Base-by-base conservation (phyloP, 2,797 vertebrate genomes). In the Erpetoichthys calabaricus region DNA sequence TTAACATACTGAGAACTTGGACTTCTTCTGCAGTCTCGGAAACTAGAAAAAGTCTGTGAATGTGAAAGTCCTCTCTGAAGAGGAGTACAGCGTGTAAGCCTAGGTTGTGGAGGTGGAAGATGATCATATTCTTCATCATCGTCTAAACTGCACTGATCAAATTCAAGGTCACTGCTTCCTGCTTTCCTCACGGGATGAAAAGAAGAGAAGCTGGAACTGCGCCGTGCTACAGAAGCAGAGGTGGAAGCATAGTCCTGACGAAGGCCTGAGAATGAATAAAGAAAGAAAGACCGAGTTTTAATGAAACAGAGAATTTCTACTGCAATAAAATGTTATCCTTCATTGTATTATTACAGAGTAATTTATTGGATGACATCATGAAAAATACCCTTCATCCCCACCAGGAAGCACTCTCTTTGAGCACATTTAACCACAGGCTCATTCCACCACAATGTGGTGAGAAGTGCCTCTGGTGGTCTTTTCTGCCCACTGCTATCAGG, bases 201-300 rank as follows among this genome's bases (percentile, higher is more conserved):
- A 43, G 91, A 92, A 43, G 91, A 92, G 62, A 94, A 76, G 53
- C 80, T 91, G 60, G 94, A 92, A 66, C 87, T 92, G 65, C 91
- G 86, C 56, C 88, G 88, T 58, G 91, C 87, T 60, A 78, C 80
- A 5, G 89, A 94, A 50, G 86, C 84, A 65, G 94, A 91, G 68
- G 90, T 94, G 61, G 94, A 92, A 73, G 94, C 93, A 53, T 92
- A 98, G 72, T 98, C 95, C 81, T 98, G 93, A 63, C 95, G 87
- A 61, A 98, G 91, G 77, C 94, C 94, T 98, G 47, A 25, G 63
- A 68, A 71, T 63, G 63, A 64, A 4, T 5, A 8, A 61, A 53
- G 56, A 41, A 45, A 57, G 8, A 47, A 51, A 57, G 60, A 57
- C 51, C 60, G 66, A 43, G 25, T 25, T 25, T 25, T 25, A 25